Conservation (phyloP, 1,140 invertebrate genomes). For the Aleiodes sp. region DNA sequence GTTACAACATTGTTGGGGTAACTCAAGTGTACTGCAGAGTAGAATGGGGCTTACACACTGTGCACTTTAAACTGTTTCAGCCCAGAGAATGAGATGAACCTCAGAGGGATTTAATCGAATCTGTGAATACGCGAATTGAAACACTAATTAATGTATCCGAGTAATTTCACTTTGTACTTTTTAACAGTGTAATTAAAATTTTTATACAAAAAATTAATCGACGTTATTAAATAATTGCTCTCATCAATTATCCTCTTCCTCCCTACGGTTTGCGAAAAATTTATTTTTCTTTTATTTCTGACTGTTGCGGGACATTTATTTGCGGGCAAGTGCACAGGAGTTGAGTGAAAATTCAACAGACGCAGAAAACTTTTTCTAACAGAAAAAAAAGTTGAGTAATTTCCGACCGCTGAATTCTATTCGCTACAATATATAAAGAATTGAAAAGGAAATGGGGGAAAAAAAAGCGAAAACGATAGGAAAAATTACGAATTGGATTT, state of each 20-base stretch:
- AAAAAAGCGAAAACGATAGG: slow-evolving; percentile 1
- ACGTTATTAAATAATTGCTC: neutral
- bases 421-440: slow-evolving; percentile 10
- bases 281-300: no score
- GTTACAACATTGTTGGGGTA: slow-evolving; percentile 50
- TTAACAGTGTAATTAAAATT: neutral
- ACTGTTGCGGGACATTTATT: no score
- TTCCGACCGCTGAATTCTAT: slow-evolving; percentile 32
- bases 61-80: slow-evolving; percentile 3
- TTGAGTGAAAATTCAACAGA: neutral
- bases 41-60: neutral
- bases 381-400: slow-evolving; percentile 29
- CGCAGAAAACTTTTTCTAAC: neutral
- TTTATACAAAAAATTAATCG: neutral
- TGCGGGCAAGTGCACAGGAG: no score
- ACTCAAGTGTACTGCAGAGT: slow-evolving; percentile 16
- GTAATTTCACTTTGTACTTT: slow-evolving; percentile 8
- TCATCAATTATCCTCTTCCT: neutral
- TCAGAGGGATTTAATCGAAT: slow-evolving; percentile 28
- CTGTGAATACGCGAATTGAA: slow-evolving; percentile 29
- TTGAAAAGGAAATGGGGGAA: neutral
- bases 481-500: slow-evolving; percentile 34
- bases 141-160: slow-evolving; percentile 23
- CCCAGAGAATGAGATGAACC: neutral
- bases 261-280: neutral